These are phyloP conservation scores for Hedychridium roseum DNA, from an alignment of 2,888 invertebrate species.

Conservation along the genomic window DNA sequence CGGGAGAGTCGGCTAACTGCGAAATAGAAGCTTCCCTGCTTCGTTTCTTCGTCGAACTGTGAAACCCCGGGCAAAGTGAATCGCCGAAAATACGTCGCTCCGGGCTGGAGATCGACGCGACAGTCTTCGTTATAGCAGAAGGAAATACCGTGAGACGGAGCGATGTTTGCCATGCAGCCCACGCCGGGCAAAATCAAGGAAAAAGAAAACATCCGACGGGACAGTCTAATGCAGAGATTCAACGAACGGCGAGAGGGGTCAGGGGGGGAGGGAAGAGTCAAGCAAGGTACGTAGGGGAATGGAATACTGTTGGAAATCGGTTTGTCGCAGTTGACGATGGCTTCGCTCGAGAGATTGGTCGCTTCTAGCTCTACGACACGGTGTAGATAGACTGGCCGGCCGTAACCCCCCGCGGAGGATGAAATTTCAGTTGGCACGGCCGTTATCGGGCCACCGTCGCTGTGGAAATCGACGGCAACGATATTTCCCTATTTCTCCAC, in stretches of 20 bases:
- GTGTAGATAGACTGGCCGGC: too few species aligned
- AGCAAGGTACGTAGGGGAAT: conserved; percentile 15
- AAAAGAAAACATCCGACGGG: conserved; percentile 16
- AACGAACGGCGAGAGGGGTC: conserved; percentile 5
- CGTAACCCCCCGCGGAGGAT: conserved; percentile 15
- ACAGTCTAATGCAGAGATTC: too few species aligned
- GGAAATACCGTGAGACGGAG: conserved; percentile 11
- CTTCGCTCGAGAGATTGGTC: background rate
- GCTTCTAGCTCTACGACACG: too few species aligned
- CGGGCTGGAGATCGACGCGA: too few species aligned
- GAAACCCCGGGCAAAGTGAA: background rate
- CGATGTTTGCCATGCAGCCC: conserved; percentile 30
- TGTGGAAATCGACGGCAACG: conserved; percentile 21
- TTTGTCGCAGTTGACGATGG: conserved; percentile 27
- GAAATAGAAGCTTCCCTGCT: too few species aligned
- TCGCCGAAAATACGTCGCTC: too few species aligned
- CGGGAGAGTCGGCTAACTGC: too few species aligned
- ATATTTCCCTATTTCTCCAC: conserved; percentile 33
- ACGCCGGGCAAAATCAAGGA: conserved; percentile 20
- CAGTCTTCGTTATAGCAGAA: too few species aligned
- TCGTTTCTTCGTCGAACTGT: too few species aligned
- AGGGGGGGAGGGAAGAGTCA: conserved; percentile 11
- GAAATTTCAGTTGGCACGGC: conserved; percentile 39
- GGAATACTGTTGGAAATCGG: conserved; percentile 38
- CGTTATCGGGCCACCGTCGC: conserved; percentile 26